These are phyloP conservation scores for Thyatira batis DNA, from an alignment of 2,888 invertebrate genomes.

Conservation along the genomic window DNA sequence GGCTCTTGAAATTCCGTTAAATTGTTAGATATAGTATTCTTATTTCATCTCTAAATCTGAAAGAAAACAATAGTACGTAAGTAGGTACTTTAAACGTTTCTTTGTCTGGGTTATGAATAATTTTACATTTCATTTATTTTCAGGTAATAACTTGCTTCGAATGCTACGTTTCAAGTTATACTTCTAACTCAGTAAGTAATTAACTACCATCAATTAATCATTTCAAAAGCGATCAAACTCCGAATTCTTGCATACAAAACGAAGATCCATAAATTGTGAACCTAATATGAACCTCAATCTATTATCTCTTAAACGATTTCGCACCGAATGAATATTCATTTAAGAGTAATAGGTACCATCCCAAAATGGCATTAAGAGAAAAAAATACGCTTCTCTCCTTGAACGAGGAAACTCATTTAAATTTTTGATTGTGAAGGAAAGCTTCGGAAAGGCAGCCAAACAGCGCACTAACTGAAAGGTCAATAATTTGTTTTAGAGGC, in stretches of 20 bases:
- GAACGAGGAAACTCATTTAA: conserved; percentile 74
- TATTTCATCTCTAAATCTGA: neutral
- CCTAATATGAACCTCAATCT: conserved; percentile 77
- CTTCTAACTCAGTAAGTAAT: conserved; percentile 12
- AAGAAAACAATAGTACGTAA: neutral
- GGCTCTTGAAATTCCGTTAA: neutral
- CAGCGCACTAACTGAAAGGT: conserved; percentile 57
- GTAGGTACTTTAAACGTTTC: too few species aligned
- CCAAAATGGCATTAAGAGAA: conserved; percentile 72
- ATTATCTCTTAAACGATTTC: conserved; percentile 80
- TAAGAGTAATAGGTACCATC: conserved; percentile 67
- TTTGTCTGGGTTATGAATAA: conserved; percentile 11
- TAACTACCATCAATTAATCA: conserved; percentile 49
- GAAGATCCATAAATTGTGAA: conserved; percentile 65
- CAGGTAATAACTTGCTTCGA: conserved; percentile 25
- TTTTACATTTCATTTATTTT: conserved; percentile 19
- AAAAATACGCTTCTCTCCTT: conserved; percentile 62
- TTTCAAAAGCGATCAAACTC: conserved; percentile 38
- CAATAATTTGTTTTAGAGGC: conserved; percentile 54
- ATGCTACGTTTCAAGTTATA: neutral
- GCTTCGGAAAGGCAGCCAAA: conserved; percentile 47
- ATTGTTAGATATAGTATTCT: neutral
- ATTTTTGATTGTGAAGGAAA: conserved; percentile 75
- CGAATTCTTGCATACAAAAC: conserved; percentile 61
- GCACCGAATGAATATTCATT: conserved; percentile 80